These are phyloP conservation scores for Atractosteus spatula DNA, from an alignment of 2,113 vertebrate species.

Conservation along the genomic window DNA sequence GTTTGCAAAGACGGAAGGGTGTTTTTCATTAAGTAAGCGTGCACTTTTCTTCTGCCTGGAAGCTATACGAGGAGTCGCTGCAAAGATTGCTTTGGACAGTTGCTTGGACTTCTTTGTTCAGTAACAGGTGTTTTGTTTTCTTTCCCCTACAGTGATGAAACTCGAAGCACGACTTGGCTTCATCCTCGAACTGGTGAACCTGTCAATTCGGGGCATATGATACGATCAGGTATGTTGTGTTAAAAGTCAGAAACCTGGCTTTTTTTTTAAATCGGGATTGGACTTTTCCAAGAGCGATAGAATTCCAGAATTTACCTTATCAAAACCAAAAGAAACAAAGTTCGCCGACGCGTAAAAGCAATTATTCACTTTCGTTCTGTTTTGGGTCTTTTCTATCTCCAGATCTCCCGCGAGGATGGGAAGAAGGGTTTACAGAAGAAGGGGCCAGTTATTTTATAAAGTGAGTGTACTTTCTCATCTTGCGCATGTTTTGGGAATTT, in stretches of 20 bases:
- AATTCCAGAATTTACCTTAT: too few relatives aligned
- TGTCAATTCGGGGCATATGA: constrained; percentile 97
- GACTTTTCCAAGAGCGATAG: too few relatives aligned
- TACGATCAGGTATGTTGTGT: constrained; percentile 86
- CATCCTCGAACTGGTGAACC: constrained; percentile 90
- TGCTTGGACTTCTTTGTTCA: constrained; percentile 28
- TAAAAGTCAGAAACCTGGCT: background rate
- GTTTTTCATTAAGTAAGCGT: constrained; percentile 90
- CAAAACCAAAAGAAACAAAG: too few relatives aligned
- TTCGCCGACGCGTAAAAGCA: too few relatives aligned
- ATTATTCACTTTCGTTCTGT: background rate
- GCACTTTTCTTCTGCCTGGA: constrained; percentile 6
- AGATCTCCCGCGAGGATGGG: constrained; percentile 95
- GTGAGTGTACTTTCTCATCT: constrained; percentile 67
- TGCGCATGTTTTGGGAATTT: constrained; percentile 17
- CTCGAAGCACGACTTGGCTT: constrained; percentile 84
- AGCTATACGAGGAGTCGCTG: background rate
- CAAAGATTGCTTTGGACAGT: background rate
- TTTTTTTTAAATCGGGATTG: background rate
- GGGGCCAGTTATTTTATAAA: constrained; percentile 98
- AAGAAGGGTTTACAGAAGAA: constrained; percentile 94
- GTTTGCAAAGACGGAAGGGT: constrained; percentile 88
- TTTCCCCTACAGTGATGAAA: constrained; percentile 78
- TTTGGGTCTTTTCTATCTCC: constrained; percentile 22
- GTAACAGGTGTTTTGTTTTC: constrained; percentile 72